phyloP scores from a whole-genome alignment of 2,797 vertebrate genomes.

The Sternotherus odoratus region DNA sequence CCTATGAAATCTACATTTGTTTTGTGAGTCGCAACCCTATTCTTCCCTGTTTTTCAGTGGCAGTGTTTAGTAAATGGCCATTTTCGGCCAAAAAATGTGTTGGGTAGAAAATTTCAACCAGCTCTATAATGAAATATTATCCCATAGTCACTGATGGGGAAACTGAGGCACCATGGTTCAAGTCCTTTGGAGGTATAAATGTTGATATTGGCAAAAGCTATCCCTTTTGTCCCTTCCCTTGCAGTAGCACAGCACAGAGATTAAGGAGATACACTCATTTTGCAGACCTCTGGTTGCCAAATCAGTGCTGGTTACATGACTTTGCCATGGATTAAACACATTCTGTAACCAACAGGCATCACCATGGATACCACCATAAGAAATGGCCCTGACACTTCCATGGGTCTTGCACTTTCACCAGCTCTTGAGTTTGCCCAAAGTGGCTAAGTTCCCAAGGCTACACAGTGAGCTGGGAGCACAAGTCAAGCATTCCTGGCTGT shows the following conservation, averaged over 20 bases:
- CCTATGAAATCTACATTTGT: neutral
- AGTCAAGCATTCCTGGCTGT: conserved; percentile 19
- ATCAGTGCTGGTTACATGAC: neutral
- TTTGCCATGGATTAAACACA: neutral
- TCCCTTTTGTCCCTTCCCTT: neutral
- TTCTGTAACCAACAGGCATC: neutral
- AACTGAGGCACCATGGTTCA: fast-evolving
- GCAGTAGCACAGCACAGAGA: neutral
- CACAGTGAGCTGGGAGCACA: neutral
- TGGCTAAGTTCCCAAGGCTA: neutral
- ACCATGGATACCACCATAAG: neutral
- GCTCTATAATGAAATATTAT: neutral
- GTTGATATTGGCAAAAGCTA: neutral
- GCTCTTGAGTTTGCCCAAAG: neutral
- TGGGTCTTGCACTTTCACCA: neutral
- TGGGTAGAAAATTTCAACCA: neutral
- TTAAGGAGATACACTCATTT: neutral
- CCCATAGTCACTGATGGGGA: neutral
- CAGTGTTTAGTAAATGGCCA: fast-evolving
- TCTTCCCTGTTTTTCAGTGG: neutral
- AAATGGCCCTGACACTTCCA: neutral
- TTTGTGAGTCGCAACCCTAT: neutral
- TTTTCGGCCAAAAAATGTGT: neutral
- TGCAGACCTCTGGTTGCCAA: neutral
- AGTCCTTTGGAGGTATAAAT: neutral